phyloP scores from a whole-genome alignment of 2,113 vertebrate genomes.

The Tichodroma muraria region DNA sequence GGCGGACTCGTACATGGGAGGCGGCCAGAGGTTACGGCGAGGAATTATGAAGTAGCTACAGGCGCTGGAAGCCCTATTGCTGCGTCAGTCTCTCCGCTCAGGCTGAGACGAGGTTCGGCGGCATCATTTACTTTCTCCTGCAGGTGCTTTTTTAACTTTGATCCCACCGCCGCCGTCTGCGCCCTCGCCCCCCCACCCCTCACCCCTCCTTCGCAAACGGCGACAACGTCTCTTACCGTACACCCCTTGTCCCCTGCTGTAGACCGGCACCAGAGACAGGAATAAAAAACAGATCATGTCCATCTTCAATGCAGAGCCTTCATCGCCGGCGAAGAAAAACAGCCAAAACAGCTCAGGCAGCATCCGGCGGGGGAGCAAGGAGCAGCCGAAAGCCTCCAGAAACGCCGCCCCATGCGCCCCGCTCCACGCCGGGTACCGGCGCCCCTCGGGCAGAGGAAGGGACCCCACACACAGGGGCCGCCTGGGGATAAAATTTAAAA shows the following conservation, averaged over 20 bases:
- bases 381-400: neutral
- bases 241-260: conserved; percentile 63
- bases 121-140: conserved; percentile 23
- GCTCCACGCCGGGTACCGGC: neutral
- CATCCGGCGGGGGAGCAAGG: conserved; percentile 20
- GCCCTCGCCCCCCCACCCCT: neutral
- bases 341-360: conserved; percentile 44
- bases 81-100: neutral
- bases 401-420: conserved; percentile 28
- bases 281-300: conserved; percentile 59
- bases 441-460: neutral
- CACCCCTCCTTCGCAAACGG: neutral
- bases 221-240: conserved; percentile 54
- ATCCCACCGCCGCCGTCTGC: neutral
- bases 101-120: neutral
- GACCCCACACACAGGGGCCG: neutral
- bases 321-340: conserved; percentile 45
- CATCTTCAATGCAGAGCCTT: conserved; percentile 62
- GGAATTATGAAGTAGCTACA: neutral
- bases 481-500: neutral
- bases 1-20: neutral
- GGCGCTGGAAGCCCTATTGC: neutral
- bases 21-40: neutral
- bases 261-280: conserved; percentile 53
- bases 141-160: conserved; percentile 60